Evolutionary conservation across 2,797 vertebrate genomes (phyloP).

Genomic region (Benthosema pterotum): DNA sequence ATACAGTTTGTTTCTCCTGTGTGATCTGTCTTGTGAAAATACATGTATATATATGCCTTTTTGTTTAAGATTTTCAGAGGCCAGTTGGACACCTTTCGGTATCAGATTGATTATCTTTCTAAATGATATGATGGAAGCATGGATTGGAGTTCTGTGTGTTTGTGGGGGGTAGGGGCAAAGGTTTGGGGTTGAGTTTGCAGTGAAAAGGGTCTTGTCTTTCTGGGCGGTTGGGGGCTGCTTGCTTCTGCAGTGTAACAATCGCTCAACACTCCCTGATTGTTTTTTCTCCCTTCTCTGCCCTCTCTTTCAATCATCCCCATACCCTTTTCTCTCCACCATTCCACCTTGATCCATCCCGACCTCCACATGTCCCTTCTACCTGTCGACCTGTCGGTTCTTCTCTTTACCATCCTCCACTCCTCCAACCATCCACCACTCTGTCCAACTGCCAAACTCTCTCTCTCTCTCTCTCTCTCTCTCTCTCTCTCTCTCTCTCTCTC

Average conservation of each 20-base stretch:
- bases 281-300: conserved; percentile 37
- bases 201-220: conserved; percentile 36
- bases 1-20: conserved; percentile 41
- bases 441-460: conserved; percentile 15
- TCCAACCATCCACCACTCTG: conserved; percentile 1
- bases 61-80: conserved; percentile 31
- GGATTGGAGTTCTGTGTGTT: conserved; percentile 28
- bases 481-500: conserved; percentile 24
- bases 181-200: conserved; percentile 33
- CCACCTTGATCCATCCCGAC: conserved; percentile 9
- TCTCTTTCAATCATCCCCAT: conserved; percentile 9
- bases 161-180: conserved; percentile 23
- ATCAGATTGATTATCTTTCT: conserved; percentile 38
- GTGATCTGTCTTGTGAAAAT: conserved; percentile 38
- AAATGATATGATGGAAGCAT: conserved; percentile 45
- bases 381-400: conserved; percentile 6
- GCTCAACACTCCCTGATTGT: conserved; percentile 39
- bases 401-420: neutral
- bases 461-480: neutral
- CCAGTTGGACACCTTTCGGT: conserved; percentile 32
- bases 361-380: neutral
- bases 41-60: conserved; percentile 10
- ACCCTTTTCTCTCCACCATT: neutral
- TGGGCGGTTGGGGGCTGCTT: conserved; percentile 51
- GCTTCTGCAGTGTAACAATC: conserved; percentile 20